Evolutionary conservation across 2,113 vertebrate species (phyloP).

Genomic region (Copsychus sechellarum): DNA sequence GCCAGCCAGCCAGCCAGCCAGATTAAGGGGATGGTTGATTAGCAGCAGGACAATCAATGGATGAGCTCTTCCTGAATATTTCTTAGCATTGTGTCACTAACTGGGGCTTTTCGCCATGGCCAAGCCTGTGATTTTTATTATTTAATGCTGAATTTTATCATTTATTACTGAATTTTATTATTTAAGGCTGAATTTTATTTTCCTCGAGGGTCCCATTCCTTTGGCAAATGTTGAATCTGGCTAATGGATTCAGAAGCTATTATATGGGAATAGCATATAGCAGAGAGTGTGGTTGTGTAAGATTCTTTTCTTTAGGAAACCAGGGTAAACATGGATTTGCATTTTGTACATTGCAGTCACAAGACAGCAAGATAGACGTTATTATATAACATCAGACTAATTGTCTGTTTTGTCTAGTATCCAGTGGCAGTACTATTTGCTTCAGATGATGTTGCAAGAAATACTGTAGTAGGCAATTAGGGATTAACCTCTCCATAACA

Average conservation of each 20-base stretch:
- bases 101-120: background rate
- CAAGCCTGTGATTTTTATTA: background rate
- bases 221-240: background rate
- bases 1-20: background rate
- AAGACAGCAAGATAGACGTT: slow-evolving; percentile 2
- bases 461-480: slow-evolving; percentile 51
- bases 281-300: background rate
- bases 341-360: background rate
- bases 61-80: background rate
- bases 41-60: background rate
- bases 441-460: slow-evolving; percentile 56
- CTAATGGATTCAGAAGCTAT: background rate
- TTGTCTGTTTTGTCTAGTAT: slow-evolving; percentile 39
- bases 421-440: slow-evolving; percentile 3
- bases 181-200: background rate
- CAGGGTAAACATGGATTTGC: background rate
- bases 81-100: background rate
- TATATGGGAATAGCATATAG: background rate
- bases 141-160: background rate
- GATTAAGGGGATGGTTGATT: background rate
- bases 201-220: background rate
- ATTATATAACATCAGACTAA: slow-evolving; percentile 23
- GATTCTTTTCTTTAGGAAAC: background rate
- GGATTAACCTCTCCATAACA: slow-evolving; percentile 65
- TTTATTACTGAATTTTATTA: background rate